Conservation (phyloP, 1,140 invertebrate genomes). For the Portunus trituberculatus region DNA sequence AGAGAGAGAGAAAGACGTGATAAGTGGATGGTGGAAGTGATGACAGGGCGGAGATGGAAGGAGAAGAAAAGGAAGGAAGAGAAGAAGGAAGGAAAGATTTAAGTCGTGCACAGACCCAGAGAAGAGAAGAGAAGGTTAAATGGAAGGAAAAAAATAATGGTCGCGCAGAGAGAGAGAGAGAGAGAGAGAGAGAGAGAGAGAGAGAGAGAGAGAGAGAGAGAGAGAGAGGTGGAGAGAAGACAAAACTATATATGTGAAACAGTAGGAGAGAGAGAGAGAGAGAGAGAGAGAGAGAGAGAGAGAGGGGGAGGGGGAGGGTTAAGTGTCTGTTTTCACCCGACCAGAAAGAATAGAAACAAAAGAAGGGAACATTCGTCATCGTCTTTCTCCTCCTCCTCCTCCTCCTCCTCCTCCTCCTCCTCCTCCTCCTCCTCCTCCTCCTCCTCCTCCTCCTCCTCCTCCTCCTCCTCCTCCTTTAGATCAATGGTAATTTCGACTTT, state of each 20-base stretch:
- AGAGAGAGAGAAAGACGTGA: neutral
- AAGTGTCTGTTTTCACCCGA: neutral
- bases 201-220: conserved; percentile 32
- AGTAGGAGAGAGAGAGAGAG: too few species aligned
- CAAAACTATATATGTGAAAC: neutral
- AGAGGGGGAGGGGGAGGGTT: too few species aligned
- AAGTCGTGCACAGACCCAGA: neutral
- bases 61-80: neutral
- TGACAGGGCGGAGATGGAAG: neutral
- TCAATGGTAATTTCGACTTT: too few species aligned
- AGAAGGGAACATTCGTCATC: too few species aligned
- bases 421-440: too few species aligned
- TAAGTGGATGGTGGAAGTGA: neutral
- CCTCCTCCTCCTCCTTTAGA: too few species aligned
- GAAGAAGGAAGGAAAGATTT: neutral
- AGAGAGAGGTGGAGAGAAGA: neutral
- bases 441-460: too few species aligned
- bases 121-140: neutral
- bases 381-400: too few species aligned
- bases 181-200: conserved; percentile 32
- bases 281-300: too few species aligned
- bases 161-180: neutral
- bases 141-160: neutral
- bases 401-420: too few species aligned
- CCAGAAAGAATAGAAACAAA: too few species aligned